phyloP scores from a whole-genome alignment of 2,797 vertebrate genomes.

The Pangasius mekongensis region DNA sequence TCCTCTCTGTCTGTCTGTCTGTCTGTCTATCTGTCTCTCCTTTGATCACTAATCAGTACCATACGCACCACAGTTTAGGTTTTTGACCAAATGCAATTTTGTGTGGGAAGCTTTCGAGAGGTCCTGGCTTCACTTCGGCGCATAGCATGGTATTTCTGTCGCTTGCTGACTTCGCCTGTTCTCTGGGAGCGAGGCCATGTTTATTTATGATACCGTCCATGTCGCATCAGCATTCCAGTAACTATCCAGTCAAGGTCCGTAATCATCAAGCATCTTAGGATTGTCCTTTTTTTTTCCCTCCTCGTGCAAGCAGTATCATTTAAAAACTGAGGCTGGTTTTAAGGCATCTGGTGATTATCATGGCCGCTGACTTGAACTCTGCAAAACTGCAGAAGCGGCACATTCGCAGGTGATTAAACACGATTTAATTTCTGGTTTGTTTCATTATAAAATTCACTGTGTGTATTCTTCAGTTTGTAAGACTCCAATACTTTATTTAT shows the following conservation, averaged over 20 bases:
- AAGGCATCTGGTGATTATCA: not conserved
- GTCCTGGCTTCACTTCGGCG: not conserved
- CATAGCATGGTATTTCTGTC: not conserved
- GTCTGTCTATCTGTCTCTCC: not conserved
- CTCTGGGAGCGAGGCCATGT: slow-evolving; percentile 49
- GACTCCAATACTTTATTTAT: not conserved
- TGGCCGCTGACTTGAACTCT: not conserved
- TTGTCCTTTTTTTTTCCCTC: not conserved
- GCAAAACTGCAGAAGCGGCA: not conserved
- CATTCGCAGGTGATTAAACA: not conserved
- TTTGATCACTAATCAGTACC: slow-evolving; percentile 3
- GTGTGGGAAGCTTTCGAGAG: not conserved
- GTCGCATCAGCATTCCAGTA: slow-evolving; percentile 24
- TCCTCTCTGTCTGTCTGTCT: slow-evolving; percentile 8
- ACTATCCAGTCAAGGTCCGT: slow-evolving; percentile 1
- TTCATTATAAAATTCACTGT: not conserved
- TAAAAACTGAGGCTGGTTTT: not conserved
- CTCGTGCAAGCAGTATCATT: too few relatives aligned
- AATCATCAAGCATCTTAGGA: not conserved
- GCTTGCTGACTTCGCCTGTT: not conserved
- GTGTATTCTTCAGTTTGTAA: not conserved
- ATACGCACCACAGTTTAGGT: not conserved
- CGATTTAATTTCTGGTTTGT: not conserved
- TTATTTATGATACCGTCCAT: slow-evolving; percentile 44
- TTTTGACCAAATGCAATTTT: not conserved